These are phyloP conservation scores for Drosophila lini DNA, from an alignment of 1,140 invertebrate genomes.

Conservation along the genomic window DNA sequence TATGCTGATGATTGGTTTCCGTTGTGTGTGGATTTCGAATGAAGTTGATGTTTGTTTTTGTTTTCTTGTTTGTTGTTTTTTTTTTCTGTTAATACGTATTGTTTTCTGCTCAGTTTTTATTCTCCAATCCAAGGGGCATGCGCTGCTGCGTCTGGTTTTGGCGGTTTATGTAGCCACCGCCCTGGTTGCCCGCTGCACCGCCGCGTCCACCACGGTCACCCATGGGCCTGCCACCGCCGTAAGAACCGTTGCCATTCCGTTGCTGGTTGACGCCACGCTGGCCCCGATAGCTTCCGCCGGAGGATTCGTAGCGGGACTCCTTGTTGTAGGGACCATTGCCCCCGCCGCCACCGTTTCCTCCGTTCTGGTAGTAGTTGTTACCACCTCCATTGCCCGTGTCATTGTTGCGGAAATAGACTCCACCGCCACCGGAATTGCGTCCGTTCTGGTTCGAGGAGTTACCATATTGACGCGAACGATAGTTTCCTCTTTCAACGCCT, in stretches of 20 bases:
- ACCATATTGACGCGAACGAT: conserved; percentile 69
- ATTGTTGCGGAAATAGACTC: conserved; percentile 81
- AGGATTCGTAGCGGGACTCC: conserved; percentile 73
- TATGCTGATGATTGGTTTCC: conserved; percentile 43
- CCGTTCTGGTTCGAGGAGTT: conserved; percentile 75
- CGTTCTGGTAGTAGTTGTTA: conserved; percentile 64
- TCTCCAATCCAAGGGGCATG: conserved; percentile 74
- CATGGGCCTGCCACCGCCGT: conserved; percentile 60
- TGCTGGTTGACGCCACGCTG: conserved; percentile 71
- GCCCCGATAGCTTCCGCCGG: conserved; percentile 66
- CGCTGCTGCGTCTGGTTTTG: conserved; percentile 69
- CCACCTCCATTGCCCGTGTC: conserved; percentile 57
- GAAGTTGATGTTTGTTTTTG: conserved; percentile 47
- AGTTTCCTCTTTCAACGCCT: conserved; percentile 51
- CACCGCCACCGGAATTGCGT: conserved; percentile 58
- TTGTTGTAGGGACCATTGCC: conserved; percentile 64
- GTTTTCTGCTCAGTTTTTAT: conserved; percentile 70
- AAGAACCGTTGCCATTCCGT: conserved; percentile 63
- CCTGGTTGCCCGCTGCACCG: conserved; percentile 32
- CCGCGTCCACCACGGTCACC: conserved; percentile 62
- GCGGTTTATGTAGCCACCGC: conserved; percentile 71
- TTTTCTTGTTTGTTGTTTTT: conserved; percentile 22
- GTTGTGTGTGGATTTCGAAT: conserved; percentile 47
- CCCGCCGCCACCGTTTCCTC: conserved; percentile 45
- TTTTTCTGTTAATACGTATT: conserved; percentile 64